Percentiles rank a stretch among this genome's conserved stretches.
phyloP scores from a whole-genome alignment of 35 echinoderm and acorn worm genomes.

The Ophiothrix spiculata region DNA sequence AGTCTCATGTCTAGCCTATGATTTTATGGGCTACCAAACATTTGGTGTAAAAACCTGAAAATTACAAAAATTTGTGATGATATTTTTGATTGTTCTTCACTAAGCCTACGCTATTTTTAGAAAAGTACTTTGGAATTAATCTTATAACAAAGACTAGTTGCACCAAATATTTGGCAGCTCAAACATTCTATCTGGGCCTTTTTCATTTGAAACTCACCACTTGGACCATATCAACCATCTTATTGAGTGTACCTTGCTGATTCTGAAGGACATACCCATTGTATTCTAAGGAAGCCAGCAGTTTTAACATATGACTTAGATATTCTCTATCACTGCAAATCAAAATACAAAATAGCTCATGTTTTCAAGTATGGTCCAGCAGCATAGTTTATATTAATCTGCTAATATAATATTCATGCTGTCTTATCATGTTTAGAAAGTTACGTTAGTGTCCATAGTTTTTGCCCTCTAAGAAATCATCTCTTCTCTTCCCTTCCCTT shows the following conservation, averaged over 20 bases:
- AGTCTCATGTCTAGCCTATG: too few species aligned
- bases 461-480: background rate
- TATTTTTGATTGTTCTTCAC: background rate
- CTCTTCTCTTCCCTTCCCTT: too few species aligned
- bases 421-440: background rate
- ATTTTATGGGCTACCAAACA: background rate
- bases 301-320: slow-evolving; percentile 64
- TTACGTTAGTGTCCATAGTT: background rate
- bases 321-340: slow-evolving; percentile 69
- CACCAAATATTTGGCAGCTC: too few species aligned
- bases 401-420: background rate
- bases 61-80: too few species aligned
- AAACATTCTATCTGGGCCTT: background rate
- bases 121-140: background rate
- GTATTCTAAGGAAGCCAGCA: slow-evolving; percentile 81
- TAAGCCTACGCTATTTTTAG: background rate
- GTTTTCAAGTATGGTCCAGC: background rate
- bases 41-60: background rate
- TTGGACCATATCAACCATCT: slow-evolving; percentile 83
- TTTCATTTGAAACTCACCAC: slow-evolving; percentile 52
- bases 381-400: background rate
- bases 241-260: slow-evolving; percentile 81
- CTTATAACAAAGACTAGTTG: too few species aligned
- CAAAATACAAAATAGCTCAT: background rate
- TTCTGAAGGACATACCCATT: slow-evolving; percentile 80